Evolutionary conservation across 2,888 invertebrate species (phyloP), one percentile per base, ranked within the genome.

Genomic region (Laspeyria flexula): DNA sequence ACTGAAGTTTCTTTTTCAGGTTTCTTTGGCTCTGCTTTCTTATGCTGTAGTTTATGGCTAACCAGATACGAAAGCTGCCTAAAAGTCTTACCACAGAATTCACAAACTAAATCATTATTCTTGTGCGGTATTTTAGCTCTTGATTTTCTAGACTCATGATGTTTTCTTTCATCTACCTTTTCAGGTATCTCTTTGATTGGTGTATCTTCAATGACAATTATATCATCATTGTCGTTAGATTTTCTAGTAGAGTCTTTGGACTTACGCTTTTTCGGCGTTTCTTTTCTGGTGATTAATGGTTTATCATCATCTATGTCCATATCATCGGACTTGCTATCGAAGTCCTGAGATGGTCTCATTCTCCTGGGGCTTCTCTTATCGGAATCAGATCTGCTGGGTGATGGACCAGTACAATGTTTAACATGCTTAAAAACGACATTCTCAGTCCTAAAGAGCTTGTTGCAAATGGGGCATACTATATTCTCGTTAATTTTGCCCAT

Each of bases 401-500:
- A 92, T 0, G 88, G 87, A 0, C 92, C 92, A 1, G 89, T 88
- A 53, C 93, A 93, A 72, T 93, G 93, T 70, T 93, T 93, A 0
- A 93, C 93, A 54, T 93, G 93, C 79, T 93, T 93, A 52, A 91
- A 90, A 33, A 93, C 90, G 18, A 93, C 92, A 55, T 92, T 92
- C 73, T 92, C 91, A 16, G 92, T 90, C 55, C 93, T 80, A 65
- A 93, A 93, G 13, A 92, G 69, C 74, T 93, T 93, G 55, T 83
- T 83, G 55, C 93, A 93, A 55, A 93, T 92, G 7, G 93, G 93
- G 55, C 93, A 93, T 13, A 92, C 83, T 34, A 93, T 92, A 55
- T 92, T 90, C 67, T 92, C 92, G 68, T 92, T 90, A 35, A 92
- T 92, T 80, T 91, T 92, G n/a, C 92, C 92, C 90, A 91, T 90